Conservation (phyloP, 2,888 invertebrate genomes). For the Apamea epomidion region DNA sequence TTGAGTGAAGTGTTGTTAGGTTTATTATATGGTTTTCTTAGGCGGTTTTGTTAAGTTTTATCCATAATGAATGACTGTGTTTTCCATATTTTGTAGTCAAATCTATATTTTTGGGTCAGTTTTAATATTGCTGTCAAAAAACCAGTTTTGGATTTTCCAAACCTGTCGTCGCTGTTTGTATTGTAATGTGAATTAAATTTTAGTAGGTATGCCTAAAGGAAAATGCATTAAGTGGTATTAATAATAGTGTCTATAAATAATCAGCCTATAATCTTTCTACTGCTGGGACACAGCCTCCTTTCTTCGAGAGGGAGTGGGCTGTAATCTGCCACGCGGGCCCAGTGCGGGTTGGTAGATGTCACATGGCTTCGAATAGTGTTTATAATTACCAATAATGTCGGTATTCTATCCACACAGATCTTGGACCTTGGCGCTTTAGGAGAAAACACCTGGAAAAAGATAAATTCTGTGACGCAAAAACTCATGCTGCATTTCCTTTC, state of each 20-base stretch:
- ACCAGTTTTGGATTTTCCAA: neutral
- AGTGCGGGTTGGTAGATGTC: no score
- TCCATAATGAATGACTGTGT: neutral
- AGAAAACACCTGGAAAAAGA: neutral
- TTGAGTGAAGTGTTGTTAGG: neutral
- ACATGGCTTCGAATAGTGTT: neutral
- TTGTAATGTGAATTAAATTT: neutral
- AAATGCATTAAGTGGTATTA: neutral
- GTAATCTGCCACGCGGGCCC: no score
- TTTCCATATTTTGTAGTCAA: neutral
- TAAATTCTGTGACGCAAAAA: neutral
- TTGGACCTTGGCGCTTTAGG: neutral
- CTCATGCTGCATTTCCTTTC: neutral
- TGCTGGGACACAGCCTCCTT: no score
- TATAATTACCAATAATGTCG: neutral
- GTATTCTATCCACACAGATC: neutral
- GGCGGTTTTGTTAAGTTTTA: neutral
- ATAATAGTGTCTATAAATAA: neutral
- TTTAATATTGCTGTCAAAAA: neutral
- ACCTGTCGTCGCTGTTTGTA: neutral
- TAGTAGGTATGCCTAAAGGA: neutral
- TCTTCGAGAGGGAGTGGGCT: no score
- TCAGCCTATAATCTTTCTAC: no score
- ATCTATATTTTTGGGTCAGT: neutral
- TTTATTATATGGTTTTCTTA: neutral